These are phyloP conservation scores for Pygoscelis antarcticus DNA, from an alignment of 2,113 vertebrate genomes.

Conservation along the genomic window DNA sequence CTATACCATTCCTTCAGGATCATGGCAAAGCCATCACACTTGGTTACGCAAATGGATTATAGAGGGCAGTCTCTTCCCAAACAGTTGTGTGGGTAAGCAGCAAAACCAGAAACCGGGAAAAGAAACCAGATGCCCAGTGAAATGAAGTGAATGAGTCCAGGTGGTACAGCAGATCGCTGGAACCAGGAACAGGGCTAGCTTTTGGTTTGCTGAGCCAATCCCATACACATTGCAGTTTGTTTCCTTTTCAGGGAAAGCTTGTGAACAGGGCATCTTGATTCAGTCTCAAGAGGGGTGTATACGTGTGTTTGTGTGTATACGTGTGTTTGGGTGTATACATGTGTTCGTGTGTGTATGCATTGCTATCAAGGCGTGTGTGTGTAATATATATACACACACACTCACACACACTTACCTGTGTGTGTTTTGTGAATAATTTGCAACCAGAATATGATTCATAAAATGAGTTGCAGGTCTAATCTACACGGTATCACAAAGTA, in stretches of 20 bases:
- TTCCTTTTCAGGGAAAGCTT: background rate
- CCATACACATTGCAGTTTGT: background rate
- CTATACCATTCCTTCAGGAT: background rate
- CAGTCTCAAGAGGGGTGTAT: background rate
- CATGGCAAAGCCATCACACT: background rate
- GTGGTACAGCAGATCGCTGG: background rate
- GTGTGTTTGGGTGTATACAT: background rate
- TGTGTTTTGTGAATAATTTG: background rate
- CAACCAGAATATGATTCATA: background rate
- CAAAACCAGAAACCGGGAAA: background rate
- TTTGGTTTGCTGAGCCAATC: background rate
- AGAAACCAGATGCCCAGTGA: background rate
- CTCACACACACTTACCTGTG: rapidly evolving
- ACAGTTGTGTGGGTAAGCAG: background rate
- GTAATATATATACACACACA: rapidly evolving
- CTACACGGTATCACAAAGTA: background rate
- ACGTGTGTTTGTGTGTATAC: background rate
- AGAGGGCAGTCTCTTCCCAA: background rate
- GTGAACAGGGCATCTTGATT: background rate
- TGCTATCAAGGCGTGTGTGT: background rate
- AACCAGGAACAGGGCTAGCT: background rate
- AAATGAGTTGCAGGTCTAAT: background rate
- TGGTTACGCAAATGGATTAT: background rate
- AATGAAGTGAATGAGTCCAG: background rate
- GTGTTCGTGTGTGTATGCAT: background rate